Conservation (phyloP, 2,888 invertebrate species). For the Orthosia cruda region DNA sequence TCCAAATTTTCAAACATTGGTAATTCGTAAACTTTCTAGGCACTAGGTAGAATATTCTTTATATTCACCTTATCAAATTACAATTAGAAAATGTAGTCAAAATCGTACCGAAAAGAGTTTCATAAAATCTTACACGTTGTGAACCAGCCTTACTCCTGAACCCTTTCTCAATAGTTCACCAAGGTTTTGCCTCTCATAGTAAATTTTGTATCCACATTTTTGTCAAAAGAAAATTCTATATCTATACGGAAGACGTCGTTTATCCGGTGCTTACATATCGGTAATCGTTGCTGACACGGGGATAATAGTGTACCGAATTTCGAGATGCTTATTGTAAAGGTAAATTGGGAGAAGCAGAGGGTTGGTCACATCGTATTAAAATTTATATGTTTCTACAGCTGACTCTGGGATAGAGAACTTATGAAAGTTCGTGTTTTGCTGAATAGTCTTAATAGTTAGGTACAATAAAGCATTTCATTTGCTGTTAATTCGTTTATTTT, state of each 20-base stretch:
- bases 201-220: constrained; percentile 34
- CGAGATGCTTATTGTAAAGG: constrained; percentile 17
- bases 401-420: background rate
- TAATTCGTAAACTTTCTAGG: too few relatives aligned
- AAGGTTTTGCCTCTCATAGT: constrained; percentile 22
- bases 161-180: constrained; percentile 40
- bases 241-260: constrained; percentile 33
- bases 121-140: background rate
- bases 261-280: constrained; percentile 34
- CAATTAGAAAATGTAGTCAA: background rate
- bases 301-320: constrained; percentile 33
- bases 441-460: too few relatives aligned
- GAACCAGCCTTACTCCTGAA: background rate
- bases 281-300: constrained; percentile 50
- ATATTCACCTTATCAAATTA: too few relatives aligned
- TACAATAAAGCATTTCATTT: too few relatives aligned
- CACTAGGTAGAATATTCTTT: too few relatives aligned
- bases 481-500: too few relatives aligned
- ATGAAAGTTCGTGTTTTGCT: background rate
- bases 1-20: too few relatives aligned
- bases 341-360: background rate
- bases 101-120: background rate
- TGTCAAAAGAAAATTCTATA: constrained; percentile 31
- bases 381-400: background rate
- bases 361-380: background rate